Evolutionary conservation across 1,140 invertebrate species (phyloP).

Genomic region (Meloidogyne chitwoodi): DNA sequence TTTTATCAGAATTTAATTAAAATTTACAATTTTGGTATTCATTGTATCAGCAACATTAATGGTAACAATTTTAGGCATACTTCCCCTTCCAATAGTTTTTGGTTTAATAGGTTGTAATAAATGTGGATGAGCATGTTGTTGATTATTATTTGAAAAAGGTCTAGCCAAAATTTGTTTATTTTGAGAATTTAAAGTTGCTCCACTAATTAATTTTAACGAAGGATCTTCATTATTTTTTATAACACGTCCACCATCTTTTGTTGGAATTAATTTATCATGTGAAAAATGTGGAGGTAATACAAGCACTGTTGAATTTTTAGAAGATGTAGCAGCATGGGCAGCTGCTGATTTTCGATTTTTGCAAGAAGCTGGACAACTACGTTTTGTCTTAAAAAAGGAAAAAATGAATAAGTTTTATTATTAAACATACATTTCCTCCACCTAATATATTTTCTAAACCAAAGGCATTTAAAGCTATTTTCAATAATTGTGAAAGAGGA

Average conservation of each 20-base stretch:
- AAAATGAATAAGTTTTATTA: too few species aligned
- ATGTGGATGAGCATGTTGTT: background rate
- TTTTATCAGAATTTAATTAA: too few species aligned
- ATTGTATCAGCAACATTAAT: background rate
- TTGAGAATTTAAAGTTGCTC: background rate
- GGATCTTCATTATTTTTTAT: background rate
- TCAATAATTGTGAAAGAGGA: constrained; percentile 50
- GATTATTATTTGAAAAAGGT: background rate
- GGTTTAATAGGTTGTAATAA: background rate
- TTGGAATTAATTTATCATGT: background rate
- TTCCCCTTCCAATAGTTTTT: background rate
- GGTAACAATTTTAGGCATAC: background rate
- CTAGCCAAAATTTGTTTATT: background rate
- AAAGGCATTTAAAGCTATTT: constrained; percentile 31
- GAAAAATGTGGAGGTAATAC: constrained; percentile 5
- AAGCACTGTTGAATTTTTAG: background rate
- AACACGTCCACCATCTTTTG: background rate
- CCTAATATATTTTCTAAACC: constrained; percentile 36
- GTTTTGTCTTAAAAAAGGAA: background rate
- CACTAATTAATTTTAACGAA: background rate
- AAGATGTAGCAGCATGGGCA: constrained; percentile 6
- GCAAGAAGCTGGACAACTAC: constrained; percentile 30
- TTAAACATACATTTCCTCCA: constrained; percentile 1
- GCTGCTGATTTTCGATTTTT: constrained; percentile 19
- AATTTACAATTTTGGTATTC: background rate